Base-by-base conservation (phyloP, 2,888 invertebrate species). In the Urechis unicinctus region DNA sequence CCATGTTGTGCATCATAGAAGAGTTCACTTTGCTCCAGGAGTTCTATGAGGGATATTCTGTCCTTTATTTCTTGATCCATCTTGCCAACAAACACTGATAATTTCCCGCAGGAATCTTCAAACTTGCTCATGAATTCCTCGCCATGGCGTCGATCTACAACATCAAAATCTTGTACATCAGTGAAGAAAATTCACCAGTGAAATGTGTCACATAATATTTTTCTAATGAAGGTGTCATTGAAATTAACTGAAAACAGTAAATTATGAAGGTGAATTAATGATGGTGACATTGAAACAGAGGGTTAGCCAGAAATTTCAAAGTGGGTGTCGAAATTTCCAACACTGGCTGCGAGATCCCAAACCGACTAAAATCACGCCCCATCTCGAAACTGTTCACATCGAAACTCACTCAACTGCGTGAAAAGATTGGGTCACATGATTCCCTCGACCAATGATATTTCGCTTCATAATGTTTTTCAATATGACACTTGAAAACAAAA, bases 1-100 rank as follows among this genome's bases (percentile, higher is more conserved):
- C 89, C 88, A 59, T 88, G 83, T 75, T 96, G 95, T 22, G 88
- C 88, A 43, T 89, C 88, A 74, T 94, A 90, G 78, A 91, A 93
- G 59, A 87, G 85, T 67, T 89, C 88, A 3, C 91, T 89, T 46
- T 88, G 60, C 44, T 64, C 64, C 49, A 95, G 78, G 36, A 88
- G 79, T 3, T 88, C 86, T 52, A 94, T 81, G 49, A 96, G 81
- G 2, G 87, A 83, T 63, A 85, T 86, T 60, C 93, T 82, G 48
- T 90, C 88, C 56, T 87, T 86, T 28, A 92, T 87, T 79, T 93
- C 92, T 29, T 86, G 81, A 66, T 89, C 88, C 52, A 93, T 78
- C 85, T 64, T 57, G 3, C 61, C 84, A 1, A 91, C 87, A 71
- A 89, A 92, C 53, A 85, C 84, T 72, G 91, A 89, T 62, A 93